Evolutionary conservation across 92 coral and sea anemone genomes (phyloP).

Genomic region (Pocillopora meandrina): DNA sequence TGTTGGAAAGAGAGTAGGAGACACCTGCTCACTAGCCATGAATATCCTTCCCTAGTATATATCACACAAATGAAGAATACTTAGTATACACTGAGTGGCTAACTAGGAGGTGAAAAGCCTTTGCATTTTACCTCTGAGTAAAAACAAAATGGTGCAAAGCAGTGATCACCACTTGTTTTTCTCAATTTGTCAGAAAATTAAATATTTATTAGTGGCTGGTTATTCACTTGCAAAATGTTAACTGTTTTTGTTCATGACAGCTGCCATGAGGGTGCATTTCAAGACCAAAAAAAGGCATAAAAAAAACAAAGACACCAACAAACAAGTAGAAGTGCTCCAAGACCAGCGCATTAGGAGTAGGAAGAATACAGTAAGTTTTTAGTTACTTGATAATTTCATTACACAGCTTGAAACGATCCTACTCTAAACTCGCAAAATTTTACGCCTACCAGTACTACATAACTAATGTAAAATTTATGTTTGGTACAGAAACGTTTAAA

Average conservation of each 20-base stretch:
- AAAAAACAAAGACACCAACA: constrained; percentile 27
- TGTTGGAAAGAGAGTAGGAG: not conserved
- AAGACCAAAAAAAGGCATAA: constrained; percentile 40
- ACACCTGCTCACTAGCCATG: not conserved
- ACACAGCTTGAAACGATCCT: not conserved
- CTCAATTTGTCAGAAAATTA: not conserved
- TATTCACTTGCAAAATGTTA: not conserved
- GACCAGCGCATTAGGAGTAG: constrained; percentile 49
- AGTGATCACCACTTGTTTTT: not conserved
- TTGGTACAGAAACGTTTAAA: constrained; percentile 40
- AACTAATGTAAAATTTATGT: not conserved
- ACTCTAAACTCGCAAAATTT: not conserved
- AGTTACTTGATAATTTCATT: constrained; percentile 13
- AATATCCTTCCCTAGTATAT: not conserved
- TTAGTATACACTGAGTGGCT: not conserved
- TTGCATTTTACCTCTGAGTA: not conserved
- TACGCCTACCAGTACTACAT: not conserved
- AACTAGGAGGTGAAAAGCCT: not conserved
- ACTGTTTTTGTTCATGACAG: constrained; percentile 43
- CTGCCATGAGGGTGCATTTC: constrained; percentile 54
- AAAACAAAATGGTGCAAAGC: not conserved
- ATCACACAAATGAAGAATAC: not conserved
- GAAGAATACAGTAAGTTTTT: constrained; percentile 45
- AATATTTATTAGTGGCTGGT: no score
- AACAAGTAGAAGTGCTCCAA: constrained; percentile 45